Conservation (phyloP, 92 coral and sea anemone genomes). For the Diadumene lineata region DNA sequence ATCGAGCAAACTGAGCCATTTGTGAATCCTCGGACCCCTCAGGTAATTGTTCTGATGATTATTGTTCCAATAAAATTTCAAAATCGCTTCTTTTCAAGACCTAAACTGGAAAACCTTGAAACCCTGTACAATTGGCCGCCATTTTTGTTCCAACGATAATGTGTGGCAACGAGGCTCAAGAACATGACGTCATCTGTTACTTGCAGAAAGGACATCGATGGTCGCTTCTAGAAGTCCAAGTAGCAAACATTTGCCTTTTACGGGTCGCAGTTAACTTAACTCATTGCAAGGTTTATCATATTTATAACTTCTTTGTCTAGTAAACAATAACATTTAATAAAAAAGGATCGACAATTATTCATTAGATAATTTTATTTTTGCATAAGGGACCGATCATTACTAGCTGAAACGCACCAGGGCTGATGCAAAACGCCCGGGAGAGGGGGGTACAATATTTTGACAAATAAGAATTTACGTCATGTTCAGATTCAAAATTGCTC, state of each 20-base stretch:
- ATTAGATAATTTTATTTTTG: no score
- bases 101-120: constrained; percentile 21
- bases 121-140: constrained; percentile 73
- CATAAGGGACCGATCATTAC: no score
- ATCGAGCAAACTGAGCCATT: constrained; percentile 22
- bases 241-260: no score
- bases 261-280: neutral
- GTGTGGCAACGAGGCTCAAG: constrained; percentile 57
- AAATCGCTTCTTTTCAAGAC: constrained; percentile 18
- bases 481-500: no score
- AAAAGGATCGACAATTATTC: neutral
- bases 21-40: constrained; percentile 3
- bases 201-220: neutral
- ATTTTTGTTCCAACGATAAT: constrained; percentile 65
- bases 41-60: neutral
- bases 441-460: no score
- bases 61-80: neutral
- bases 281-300: neutral
- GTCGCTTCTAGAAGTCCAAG: neutral
- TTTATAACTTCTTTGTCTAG: neutral
- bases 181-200: constrained; percentile 68
- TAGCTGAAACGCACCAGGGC: no score
- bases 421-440: no score
- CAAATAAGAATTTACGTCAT: no score
- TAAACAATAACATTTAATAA: neutral